Conservation (phyloP, 2,113 vertebrate genomes). For the Paradoxurus hermaphroditus region DNA sequence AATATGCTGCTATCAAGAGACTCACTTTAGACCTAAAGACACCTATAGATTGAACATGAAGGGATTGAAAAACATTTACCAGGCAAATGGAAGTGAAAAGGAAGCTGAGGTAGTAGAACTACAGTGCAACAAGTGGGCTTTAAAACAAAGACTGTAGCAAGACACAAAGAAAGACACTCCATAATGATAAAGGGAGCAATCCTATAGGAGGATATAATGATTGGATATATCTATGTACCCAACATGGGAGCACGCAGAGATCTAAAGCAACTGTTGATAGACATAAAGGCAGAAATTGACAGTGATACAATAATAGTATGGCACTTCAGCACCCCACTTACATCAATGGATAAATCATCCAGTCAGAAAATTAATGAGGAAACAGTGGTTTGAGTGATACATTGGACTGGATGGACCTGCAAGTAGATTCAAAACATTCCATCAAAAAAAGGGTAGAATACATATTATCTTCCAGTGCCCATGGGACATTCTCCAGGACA, state of each 20-base stretch:
- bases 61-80: not conserved
- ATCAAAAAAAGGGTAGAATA: not conserved
- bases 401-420: not conserved
- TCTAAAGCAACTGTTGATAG: not conserved
- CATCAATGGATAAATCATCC: not conserved
- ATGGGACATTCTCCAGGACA: not conserved
- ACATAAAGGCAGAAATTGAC: not conserved
- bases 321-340: not conserved
- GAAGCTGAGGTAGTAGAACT: not conserved
- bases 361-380: not conserved
- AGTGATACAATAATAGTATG: not conserved
- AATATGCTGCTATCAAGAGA: not conserved
- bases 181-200: not conserved
- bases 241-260: not conserved
- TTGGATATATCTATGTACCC: not conserved
- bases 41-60: not conserved
- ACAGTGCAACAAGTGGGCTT: not conserved
- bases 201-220: not conserved
- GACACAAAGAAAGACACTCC: not conserved
- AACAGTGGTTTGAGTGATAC: not conserved
- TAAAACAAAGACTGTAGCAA: not conserved
- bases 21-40: not conserved
- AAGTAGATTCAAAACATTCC: not conserved
- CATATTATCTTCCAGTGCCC: not conserved
- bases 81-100: not conserved